These are phyloP conservation scores for Parapristionchus giblindavisi DNA, from an alignment of 2,888 invertebrate genomes.

Conservation along the genomic window DNA sequence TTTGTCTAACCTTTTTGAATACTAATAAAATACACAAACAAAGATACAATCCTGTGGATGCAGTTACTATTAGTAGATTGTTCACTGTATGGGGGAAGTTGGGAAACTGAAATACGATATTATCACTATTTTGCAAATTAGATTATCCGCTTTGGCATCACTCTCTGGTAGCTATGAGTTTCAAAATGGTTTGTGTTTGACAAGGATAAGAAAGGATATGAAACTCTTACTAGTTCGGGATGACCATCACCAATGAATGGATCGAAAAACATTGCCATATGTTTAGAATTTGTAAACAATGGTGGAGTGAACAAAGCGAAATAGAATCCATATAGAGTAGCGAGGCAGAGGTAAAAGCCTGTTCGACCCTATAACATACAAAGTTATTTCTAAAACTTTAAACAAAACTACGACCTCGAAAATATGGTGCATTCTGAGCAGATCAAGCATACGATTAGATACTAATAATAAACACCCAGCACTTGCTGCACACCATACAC, in stretches of 20 bases:
- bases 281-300: neutral
- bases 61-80: conserved; percentile 28
- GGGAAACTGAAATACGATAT: neutral
- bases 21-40: conserved; percentile 8
- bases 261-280: conserved; percentile 35
- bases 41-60: conserved; percentile 4
- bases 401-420: neutral
- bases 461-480: neutral
- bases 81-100: conserved; percentile 28
- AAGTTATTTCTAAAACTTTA: neutral
- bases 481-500: conserved; percentile 30
- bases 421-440: neutral
- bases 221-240: neutral
- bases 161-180: no score
- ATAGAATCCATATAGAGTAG: conserved; percentile 13
- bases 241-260: conserved; percentile 8
- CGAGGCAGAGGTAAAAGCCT: neutral
- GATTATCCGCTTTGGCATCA: no score
- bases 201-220: neutral
- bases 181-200: no score
- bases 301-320: conserved; percentile 32
- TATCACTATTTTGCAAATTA: neutral
- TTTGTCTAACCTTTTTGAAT: conserved; percentile 6
- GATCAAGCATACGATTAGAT: conserved; percentile 11
- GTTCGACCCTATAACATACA: neutral